Evolutionary conservation across 53 echinoderm and acorn worm species (phyloP).

Genomic region (Pentamera pediparva): DNA sequence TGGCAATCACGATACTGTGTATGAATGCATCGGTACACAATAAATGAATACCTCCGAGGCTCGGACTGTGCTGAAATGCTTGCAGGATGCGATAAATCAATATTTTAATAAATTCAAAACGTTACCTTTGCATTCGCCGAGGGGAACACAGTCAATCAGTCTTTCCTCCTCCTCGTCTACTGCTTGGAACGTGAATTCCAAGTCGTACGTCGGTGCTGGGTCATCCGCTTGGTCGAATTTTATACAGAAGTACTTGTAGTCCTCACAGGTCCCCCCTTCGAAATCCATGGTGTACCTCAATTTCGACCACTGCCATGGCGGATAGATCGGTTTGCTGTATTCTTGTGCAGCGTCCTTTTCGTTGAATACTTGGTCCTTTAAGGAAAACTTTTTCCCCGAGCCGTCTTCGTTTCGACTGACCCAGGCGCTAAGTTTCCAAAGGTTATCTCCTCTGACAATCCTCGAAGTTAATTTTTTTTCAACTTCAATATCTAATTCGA

Average conservation of each 20-base stretch:
- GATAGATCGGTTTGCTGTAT: conserved; percentile 3
- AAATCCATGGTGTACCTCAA: conserved; percentile 6
- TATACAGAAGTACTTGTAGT: conserved; percentile 8
- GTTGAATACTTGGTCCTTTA: conserved; percentile 13
- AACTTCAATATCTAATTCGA: conserved; percentile 10
- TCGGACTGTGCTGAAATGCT: too few species aligned
- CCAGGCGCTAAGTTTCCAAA: conserved; percentile 32
- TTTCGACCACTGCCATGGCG: conserved; percentile 16
- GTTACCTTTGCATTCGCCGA: conserved; percentile 31
- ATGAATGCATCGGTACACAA: too few species aligned
- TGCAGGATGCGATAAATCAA: too few species aligned
- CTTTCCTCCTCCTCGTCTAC: background rate
- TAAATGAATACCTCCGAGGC: too few species aligned
- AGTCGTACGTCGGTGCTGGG: conserved; percentile 7
- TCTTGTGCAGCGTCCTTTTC: background rate
- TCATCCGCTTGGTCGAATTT: conserved; percentile 11
- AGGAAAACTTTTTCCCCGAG: conserved; percentile 7
- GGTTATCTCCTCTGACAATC: conserved; percentile 8
- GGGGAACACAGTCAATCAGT: conserved; percentile 21
- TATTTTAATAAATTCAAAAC: too few species aligned
- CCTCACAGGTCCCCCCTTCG: conserved; percentile 4
- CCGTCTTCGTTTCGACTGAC: conserved; percentile 22
- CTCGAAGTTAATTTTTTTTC: conserved; percentile 28
- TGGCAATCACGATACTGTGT: too few species aligned
- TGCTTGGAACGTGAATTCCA: conserved; percentile 11